These are phyloP conservation scores for Caenorhabditis wallacei DNA, from an alignment of 2,888 invertebrate genomes.

Conservation along the genomic window DNA sequence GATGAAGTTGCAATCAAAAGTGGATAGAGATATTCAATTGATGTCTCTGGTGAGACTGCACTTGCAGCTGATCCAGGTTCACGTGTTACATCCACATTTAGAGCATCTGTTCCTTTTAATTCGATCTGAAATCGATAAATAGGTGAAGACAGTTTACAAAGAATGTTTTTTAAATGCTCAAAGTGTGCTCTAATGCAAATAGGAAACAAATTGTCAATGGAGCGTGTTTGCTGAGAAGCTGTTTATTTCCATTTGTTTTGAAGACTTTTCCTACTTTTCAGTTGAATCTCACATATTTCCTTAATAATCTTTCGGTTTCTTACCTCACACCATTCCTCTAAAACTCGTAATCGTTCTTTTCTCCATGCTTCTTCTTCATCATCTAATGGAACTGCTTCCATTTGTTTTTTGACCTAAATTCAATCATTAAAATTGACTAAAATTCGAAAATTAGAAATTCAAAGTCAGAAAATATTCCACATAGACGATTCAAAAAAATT, in stretches of 20 bases:
- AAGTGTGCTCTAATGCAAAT: no score
- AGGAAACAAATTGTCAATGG: not conserved
- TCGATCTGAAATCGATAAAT: constrained; percentile 53
- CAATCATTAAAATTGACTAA: not conserved
- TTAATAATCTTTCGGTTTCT: not conserved
- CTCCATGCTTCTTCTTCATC: constrained; percentile 61
- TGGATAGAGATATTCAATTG: constrained; percentile 52
- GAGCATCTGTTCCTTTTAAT: constrained; percentile 55
- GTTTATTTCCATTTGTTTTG: not conserved
- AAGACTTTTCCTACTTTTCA: not conserved
- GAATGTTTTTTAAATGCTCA: no score
- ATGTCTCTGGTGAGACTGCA: constrained; percentile 25
- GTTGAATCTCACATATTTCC: not conserved
- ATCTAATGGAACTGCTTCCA: constrained; percentile 61
- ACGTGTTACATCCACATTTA: constrained; percentile 47
- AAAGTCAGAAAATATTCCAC: not conserved
- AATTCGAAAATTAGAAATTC: not conserved
- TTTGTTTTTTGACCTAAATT: not conserved
- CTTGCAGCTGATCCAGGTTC: constrained; percentile 36
- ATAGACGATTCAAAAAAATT: not conserved
- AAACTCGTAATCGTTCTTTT: constrained; percentile 62
- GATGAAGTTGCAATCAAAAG: constrained; percentile 31
- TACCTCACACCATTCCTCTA: constrained; percentile 74
- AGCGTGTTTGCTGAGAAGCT: not conserved
- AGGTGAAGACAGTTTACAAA: no score